Conservation (phyloP, 2,113 vertebrate genomes). For the Gracilinanus agilis region DNA sequence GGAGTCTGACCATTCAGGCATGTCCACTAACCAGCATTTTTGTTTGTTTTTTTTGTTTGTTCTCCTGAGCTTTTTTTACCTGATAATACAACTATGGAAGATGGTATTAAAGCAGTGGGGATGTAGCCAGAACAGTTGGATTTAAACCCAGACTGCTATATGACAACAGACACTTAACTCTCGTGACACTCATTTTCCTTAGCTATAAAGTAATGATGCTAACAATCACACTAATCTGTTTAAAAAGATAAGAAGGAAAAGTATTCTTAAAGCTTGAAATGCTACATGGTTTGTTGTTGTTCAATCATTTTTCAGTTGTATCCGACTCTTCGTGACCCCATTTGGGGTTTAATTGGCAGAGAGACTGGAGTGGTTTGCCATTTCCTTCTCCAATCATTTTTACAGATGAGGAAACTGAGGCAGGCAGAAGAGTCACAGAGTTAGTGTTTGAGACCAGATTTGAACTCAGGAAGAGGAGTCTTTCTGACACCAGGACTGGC, state of each 20-base stretch:
- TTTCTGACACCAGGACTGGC: no score
- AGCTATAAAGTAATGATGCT: neutral
- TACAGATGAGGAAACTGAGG: no score
- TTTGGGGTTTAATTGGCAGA: no score
- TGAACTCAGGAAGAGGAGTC: no score
- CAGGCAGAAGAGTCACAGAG: no score
- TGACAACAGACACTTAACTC: neutral
- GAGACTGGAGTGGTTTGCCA: no score
- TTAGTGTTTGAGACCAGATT: no score
- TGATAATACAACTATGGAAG: neutral
- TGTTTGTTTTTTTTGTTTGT: neutral
- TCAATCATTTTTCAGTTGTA: no score
- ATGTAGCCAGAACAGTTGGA: neutral
- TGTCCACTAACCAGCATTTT: neutral
- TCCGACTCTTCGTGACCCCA: no score
- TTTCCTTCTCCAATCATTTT: no score
- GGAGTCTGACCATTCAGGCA: neutral
- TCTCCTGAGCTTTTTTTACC: neutral
- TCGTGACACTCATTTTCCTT: neutral
- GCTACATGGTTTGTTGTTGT: neutral
- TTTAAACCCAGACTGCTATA: neutral
- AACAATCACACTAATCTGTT: neutral
- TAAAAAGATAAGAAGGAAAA: neutral
- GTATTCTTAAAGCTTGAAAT: neutral
- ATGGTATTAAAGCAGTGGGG: neutral